Percentiles rank a stretch among this genome's conserved stretches.
Evolutionary conservation across 2,888 invertebrate genomes (phyloP).

Genomic region (Dasypogon diadema): DNA sequence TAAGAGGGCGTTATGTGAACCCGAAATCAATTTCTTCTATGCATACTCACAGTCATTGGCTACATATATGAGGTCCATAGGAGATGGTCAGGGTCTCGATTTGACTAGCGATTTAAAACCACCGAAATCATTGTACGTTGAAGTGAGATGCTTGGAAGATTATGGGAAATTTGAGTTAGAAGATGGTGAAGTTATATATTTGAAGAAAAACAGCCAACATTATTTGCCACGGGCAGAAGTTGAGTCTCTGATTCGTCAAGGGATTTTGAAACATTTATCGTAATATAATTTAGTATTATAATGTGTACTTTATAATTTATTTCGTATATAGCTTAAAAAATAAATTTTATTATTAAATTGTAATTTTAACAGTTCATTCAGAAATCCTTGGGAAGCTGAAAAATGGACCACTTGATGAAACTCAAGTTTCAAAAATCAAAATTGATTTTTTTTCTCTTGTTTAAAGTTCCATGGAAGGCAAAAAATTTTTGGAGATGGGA

Average conservation of each 20-base stretch:
- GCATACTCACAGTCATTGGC: constrained; percentile 88
- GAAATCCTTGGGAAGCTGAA: no score
- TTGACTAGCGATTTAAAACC: constrained; percentile 89
- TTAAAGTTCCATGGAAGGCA: no score
- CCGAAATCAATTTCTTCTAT: constrained; percentile 90
- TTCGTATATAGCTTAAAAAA: no score
- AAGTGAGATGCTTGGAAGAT: constrained; percentile 90
- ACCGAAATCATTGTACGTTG: constrained; percentile 91
- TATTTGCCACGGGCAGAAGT: constrained; percentile 89
- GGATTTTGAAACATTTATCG: constrained; percentile 83
- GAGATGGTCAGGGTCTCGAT: constrained; percentile 85
- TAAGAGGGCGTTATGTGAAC: constrained; percentile 80
- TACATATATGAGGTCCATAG: constrained; percentile 90
- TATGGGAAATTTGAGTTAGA: constrained; percentile 95
- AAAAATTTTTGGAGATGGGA: no score
- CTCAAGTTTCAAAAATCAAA: no score
- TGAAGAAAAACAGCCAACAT: constrained; percentile 93
- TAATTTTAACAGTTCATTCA: no score
- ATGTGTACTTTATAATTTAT: no score
- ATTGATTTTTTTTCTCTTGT: no score
- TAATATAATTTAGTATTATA: no score
- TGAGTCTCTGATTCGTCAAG: constrained; percentile 90
- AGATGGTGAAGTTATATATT: constrained; percentile 88
- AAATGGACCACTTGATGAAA: no score
- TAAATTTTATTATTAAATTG: no score